Evolutionary conservation across 2,888 invertebrate genomes (phyloP).

Genomic region (Pseudanteris insignis): DNA sequence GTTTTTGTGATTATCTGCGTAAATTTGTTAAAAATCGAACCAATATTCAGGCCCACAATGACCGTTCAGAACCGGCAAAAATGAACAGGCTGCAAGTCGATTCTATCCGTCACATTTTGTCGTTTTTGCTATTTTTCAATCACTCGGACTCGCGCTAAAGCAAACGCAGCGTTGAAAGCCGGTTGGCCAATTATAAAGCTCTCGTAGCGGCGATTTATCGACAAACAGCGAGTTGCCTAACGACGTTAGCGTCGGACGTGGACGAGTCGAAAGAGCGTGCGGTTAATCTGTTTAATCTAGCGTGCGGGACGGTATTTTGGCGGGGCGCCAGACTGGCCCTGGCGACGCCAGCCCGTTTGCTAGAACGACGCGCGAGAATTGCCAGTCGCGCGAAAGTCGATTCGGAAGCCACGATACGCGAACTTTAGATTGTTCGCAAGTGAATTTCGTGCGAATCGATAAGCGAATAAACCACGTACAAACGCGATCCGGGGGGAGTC

Average conservation of each 20-base stretch:
- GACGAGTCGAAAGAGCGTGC: slow-evolving; percentile 40
- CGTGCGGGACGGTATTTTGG: slow-evolving; percentile 49
- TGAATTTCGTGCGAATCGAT: slow-evolving; percentile 42
- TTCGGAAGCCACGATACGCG: no score
- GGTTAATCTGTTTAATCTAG: slow-evolving; percentile 53
- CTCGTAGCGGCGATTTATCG: slow-evolving; percentile 38
- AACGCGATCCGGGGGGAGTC: slow-evolving; percentile 16
- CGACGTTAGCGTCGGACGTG: slow-evolving; percentile 26
- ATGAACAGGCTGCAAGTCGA: neutral
- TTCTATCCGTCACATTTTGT: slow-evolving; percentile 9
- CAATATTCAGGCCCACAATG: no score
- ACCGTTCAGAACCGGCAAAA: no score
- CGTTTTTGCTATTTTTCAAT: slow-evolving; percentile 2
- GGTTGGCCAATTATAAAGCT: slow-evolving; percentile 32
- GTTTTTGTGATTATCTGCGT: no score
- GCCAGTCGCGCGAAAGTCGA: slow-evolving; percentile 24
- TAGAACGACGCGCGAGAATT: slow-evolving; percentile 29
- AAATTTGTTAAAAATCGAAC: no score
- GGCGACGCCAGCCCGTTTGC: slow-evolving; percentile 18
- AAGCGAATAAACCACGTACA: slow-evolving; percentile 42
- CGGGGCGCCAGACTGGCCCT: slow-evolving; percentile 37
- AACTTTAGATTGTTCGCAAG: slow-evolving; percentile 44
- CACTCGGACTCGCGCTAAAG: slow-evolving; percentile 5
- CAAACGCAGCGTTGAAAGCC: slow-evolving; percentile 14
- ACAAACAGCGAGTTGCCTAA: slow-evolving; percentile 42